A percentile compares a stretch with the other conserved stretches of the same genome.
Evolutionary conservation across 2,113 vertebrate species (phyloP).

Genomic region (Leucopsar rothschildi): DNA sequence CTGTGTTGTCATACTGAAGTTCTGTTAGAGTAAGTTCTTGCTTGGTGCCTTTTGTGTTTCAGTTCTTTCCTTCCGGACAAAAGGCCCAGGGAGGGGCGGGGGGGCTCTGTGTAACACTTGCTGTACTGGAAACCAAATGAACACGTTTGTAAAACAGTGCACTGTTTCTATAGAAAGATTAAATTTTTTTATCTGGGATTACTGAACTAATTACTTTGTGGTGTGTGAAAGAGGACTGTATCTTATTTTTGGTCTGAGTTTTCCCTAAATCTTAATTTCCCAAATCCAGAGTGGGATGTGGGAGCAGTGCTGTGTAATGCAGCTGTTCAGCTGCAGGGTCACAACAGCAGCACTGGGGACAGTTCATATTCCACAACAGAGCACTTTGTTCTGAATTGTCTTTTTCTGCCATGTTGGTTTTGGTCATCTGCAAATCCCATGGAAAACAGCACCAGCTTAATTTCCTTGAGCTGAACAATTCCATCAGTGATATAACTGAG

Average conservation of each 20-base stretch:
- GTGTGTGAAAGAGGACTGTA: not conserved
- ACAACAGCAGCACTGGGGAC: not conserved
- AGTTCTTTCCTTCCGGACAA: slow-evolving; percentile 26
- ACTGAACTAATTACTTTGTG: not conserved
- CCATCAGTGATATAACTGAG: not conserved
- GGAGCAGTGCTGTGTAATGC: not conserved
- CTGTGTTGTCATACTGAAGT: slow-evolving; percentile 59
- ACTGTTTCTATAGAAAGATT: slow-evolving; percentile 78
- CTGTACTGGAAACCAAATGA: slow-evolving; percentile 76
- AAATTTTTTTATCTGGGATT: slow-evolving; percentile 71
- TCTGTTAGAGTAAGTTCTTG: slow-evolving; percentile 50
- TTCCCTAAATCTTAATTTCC: not conserved
- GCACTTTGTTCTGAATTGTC: not conserved
- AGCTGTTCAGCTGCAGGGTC: not conserved
- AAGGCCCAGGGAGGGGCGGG: slow-evolving; percentile 15
- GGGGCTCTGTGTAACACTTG: slow-evolving; percentile 43
- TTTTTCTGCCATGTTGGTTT: not conserved
- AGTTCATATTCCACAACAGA: not conserved
- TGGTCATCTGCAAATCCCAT: not conserved
- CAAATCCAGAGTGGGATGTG: not conserved
- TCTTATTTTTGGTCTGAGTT: not conserved
- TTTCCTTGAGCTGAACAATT: not conserved
- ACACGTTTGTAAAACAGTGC: slow-evolving; percentile 73
- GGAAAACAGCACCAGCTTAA: not conserved
- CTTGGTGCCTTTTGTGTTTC: slow-evolving; percentile 65